Evolutionary conservation across 2,888 invertebrate species (phyloP).

Genomic region (Corythucha ciliata): DNA sequence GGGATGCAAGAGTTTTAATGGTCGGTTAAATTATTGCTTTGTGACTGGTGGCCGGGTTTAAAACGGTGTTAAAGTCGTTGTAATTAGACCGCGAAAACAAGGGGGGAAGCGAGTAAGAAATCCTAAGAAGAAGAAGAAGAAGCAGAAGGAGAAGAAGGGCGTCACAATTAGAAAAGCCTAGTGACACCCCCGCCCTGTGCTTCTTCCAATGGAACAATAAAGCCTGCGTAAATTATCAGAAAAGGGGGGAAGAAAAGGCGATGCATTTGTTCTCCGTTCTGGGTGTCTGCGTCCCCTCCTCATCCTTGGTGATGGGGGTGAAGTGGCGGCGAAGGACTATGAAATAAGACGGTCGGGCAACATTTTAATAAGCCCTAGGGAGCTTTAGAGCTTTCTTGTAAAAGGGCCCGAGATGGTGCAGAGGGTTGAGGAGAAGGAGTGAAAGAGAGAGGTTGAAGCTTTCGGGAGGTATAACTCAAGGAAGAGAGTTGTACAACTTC

Average conservation of each 20-base stretch:
- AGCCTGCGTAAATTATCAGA: slow-evolving; percentile 8
- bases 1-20: not conserved
- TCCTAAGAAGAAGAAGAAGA: not conserved
- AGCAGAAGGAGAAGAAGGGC: not conserved
- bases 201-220: slow-evolving; percentile 5
- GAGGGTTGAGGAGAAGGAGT: too few species aligned
- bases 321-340: too few species aligned
- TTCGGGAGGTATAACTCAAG: slow-evolving; percentile 1
- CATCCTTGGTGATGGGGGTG: too few species aligned
- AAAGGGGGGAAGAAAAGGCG: too few species aligned
- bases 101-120: slow-evolving; percentile 3
- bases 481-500: slow-evolving; percentile 4
- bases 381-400: slow-evolving; percentile 5
- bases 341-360: slow-evolving; percentile 14
- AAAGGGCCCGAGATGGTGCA: too few species aligned
- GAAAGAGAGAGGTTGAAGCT: too few species aligned
- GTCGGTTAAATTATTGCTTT: slow-evolving; percentile 1
- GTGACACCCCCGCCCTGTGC: not conserved
- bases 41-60: too few species aligned
- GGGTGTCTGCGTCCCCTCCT: too few species aligned
- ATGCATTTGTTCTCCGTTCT: slow-evolving; percentile 8
- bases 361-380: slow-evolving; percentile 13
- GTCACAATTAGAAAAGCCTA: slow-evolving; percentile 1
- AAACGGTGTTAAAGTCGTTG: slow-evolving; percentile 7
- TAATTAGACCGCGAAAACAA: slow-evolving; percentile 6